Conservation (phyloP, 2,888 invertebrate species). For the Lasiommata megera region DNA sequence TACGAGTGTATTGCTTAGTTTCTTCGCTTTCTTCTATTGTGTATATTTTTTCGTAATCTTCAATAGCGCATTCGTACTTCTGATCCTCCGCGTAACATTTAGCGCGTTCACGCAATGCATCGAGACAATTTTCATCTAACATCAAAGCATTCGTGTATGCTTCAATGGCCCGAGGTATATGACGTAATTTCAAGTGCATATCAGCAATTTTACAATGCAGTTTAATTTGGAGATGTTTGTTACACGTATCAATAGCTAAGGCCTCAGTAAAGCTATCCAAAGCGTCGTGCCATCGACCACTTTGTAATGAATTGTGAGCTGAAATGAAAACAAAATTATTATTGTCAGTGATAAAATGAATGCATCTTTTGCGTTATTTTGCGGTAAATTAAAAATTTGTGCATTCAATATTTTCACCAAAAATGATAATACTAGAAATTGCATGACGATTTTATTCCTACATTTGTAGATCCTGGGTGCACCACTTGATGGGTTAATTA, state of each 20-base stretch:
- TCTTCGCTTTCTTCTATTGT: background rate
- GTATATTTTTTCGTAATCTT: background rate
- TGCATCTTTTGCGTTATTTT: no score
- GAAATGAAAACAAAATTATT: no score
- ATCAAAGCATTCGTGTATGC: background rate
- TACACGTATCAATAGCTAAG: background rate
- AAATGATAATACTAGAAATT: no score
- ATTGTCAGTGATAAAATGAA: no score
- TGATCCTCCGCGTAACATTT: background rate
- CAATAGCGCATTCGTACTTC: background rate
- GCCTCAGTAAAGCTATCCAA: background rate
- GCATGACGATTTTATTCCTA: no score
- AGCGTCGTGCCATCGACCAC: background rate
- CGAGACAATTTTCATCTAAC: background rate
- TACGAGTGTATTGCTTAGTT: background rate
- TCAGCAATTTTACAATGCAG: background rate
- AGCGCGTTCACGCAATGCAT: background rate
- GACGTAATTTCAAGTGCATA: background rate
- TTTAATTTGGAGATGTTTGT: background rate
- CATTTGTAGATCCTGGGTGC: no score
- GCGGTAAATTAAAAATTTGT: no score
- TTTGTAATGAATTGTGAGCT: no score
- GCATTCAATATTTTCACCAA: no score
- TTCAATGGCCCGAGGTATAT: background rate
- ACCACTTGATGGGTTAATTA: no score